phyloP scores from a whole-genome alignment of 2,113 vertebrate species.

The Siphamia tubifer region DNA sequence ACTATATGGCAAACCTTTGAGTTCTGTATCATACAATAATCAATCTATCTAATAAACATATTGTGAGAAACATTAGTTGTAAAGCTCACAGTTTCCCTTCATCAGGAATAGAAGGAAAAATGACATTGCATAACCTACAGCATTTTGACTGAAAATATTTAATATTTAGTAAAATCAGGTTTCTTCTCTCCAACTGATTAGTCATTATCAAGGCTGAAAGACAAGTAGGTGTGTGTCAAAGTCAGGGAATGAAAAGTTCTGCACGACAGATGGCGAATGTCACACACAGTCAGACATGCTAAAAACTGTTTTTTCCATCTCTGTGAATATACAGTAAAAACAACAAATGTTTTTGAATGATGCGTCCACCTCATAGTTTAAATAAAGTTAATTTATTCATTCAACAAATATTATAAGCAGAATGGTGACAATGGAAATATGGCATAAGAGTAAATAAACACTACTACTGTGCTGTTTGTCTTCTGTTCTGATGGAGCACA shows the following conservation, averaged over 20 bases:
- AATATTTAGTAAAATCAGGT: slow-evolving; percentile 8
- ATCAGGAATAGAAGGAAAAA: neutral
- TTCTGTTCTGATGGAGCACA: neutral
- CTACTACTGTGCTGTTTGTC: neutral
- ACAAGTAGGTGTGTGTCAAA: slow-evolving; percentile 33
- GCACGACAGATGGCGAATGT: slow-evolving; percentile 50
- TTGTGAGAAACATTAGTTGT: too few relatives aligned
- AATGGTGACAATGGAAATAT: neutral
- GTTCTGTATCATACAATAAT: too few relatives aligned
- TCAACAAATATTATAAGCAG: neutral
- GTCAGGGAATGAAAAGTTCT: slow-evolving; percentile 14
- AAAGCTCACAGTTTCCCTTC: neutral
- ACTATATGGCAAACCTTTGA: too few relatives aligned
- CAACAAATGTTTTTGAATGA: neutral
- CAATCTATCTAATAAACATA: too few relatives aligned
- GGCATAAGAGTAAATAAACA: neutral
- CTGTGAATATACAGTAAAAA: neutral
- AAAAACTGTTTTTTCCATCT: slow-evolving; percentile 4
- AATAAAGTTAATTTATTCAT: too few relatives aligned
- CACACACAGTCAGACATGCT: slow-evolving; percentile 1
- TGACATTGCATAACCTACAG: neutral
- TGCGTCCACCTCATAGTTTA: too few relatives aligned
- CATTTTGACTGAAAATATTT: slow-evolving; percentile 1
- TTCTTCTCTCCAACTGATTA: slow-evolving; percentile 21
- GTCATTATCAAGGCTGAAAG: slow-evolving; percentile 41